Base-by-base conservation (phyloP, 2,888 invertebrate species). In the Meliscaeva auricollis region DNA sequence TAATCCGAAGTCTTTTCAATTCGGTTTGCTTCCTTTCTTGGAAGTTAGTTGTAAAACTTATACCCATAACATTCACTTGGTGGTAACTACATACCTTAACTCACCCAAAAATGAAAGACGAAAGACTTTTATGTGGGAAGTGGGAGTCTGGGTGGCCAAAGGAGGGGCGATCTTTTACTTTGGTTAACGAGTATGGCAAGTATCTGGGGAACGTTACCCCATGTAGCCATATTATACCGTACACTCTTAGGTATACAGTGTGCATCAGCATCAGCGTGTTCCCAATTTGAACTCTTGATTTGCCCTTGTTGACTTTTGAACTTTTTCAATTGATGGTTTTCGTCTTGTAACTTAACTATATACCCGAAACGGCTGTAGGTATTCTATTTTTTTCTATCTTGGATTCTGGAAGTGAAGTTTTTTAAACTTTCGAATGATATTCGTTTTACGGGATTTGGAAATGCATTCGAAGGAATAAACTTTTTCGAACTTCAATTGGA, bases 281-380 rank as follows among this genome's bases (percentile, higher is more conserved):
- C 80, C 73, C 85, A 85, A 85, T 76, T 85, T 76, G 76, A 85
- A 80, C 85, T 85, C 80, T 85, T 85, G 85, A 85, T 85, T 85
- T 85, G 76, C 50, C 72, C 85, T 80, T 80, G 85, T 85, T 85
- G 85, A 85, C 85, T 85, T 85, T 80, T 72, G 46, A 84, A 84
- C 80, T 83, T 84, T 75, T 75, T 60, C 66, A 52, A 15, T 56
- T 68, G 76, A 79, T 80, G 75, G 62, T 68, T 72, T 58, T 76
- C 76, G 17, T 75, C 68, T 46, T 78, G 77, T 75, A 56, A 64
- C 38, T 56, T 50, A 30, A 56, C 17, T 68, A 32, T 22, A 38
- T 32, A 17, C 13, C 9, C 26, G 15, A 60, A 60, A 41, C 22
- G 41, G 13, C 41, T 60, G 22, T 60, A 60, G 60, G 38, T 60